A percentile compares a stretch with the other conserved stretches of the same genome.
These are phyloP conservation scores for Bellardia bayeri DNA, from an alignment of 2,888 invertebrate species.

Conservation along the genomic window DNA sequence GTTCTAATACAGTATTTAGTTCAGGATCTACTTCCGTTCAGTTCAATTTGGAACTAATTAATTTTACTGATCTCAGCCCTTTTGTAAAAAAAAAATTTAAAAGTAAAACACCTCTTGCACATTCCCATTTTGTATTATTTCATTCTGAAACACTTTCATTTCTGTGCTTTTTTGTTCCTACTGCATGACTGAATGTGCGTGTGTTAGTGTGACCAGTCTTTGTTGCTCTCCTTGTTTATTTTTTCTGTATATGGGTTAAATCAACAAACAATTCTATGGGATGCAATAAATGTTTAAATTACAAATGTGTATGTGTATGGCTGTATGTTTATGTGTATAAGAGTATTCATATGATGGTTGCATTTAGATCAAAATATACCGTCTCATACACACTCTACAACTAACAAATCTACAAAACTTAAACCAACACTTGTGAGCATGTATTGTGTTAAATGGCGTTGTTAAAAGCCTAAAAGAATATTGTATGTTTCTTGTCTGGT, in stretches of 20 bases:
- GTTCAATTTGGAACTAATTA: too few relatives aligned
- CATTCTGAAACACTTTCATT: constrained; percentile 33
- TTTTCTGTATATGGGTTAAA: constrained; percentile 65
- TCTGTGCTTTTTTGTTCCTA: not conserved
- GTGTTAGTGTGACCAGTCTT: constrained; percentile 59
- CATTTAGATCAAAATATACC: constrained; percentile 21
- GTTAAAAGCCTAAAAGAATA: constrained; percentile 56
- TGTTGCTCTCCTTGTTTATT: constrained; percentile 29
- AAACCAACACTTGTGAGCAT: not conserved
- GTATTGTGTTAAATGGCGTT: constrained; percentile 43
- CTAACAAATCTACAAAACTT: not conserved
- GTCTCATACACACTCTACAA: not conserved
- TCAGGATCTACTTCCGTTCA: too few relatives aligned
- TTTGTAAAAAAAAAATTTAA: not conserved
- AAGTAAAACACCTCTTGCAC: not conserved
- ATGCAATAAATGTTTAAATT: constrained; percentile 72
- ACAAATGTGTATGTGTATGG: constrained; percentile 41
- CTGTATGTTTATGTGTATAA: not conserved
- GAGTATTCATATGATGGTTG: constrained; percentile 7
- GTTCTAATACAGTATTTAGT: too few relatives aligned
- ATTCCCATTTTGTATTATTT: constrained; percentile 19
- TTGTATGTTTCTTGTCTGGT: constrained; percentile 28
- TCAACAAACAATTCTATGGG: constrained; percentile 71
- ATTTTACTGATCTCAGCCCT: not conserved
- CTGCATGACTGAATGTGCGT: constrained; percentile 4